Percentiles rank a stretch among this genome's conserved stretches.
Evolutionary conservation across 2,113 vertebrate genomes (phyloP).

Genomic region (Microcebus lehilahytsara): DNA sequence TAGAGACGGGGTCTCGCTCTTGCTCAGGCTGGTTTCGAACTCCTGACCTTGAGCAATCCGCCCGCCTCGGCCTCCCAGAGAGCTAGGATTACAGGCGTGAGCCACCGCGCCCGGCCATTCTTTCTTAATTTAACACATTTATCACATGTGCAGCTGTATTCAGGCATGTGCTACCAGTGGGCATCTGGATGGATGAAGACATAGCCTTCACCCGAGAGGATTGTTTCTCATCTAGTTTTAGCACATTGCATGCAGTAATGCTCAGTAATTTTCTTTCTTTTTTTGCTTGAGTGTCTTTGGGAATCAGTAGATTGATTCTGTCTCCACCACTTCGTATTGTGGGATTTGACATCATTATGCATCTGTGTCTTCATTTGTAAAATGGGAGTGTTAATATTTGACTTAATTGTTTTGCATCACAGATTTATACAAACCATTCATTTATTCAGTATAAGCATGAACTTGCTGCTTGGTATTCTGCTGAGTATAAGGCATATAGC

Average conservation of each 20-base stretch:
- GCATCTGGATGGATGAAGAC: not conserved
- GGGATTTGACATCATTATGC: not conserved
- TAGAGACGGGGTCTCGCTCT: no score
- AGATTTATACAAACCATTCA: not conserved
- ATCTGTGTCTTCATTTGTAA: conserved; percentile 14
- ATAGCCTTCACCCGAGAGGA: not conserved
- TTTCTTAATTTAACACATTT: not conserved
- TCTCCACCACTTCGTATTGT: not conserved
- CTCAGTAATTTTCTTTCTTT: not conserved
- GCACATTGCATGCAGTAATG: not conserved
- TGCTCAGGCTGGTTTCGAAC: no score
- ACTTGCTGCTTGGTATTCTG: not conserved
- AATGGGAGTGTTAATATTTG: not conserved
- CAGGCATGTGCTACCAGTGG: not conserved
- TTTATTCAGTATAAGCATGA: not conserved
- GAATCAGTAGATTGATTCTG: not conserved
- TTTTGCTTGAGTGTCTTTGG: not conserved
- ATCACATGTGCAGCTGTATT: rapidly evolving
- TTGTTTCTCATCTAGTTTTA: not conserved
- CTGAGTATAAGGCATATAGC: not conserved
- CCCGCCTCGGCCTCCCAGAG: no score
- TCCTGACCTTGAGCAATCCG: no score
- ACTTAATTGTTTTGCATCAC: not conserved
- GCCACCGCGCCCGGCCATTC: no score
- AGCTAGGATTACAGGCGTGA: no score